phyloP scores from a whole-genome alignment of 2,888 invertebrate species.

The Malthinus flaveolus region DNA sequence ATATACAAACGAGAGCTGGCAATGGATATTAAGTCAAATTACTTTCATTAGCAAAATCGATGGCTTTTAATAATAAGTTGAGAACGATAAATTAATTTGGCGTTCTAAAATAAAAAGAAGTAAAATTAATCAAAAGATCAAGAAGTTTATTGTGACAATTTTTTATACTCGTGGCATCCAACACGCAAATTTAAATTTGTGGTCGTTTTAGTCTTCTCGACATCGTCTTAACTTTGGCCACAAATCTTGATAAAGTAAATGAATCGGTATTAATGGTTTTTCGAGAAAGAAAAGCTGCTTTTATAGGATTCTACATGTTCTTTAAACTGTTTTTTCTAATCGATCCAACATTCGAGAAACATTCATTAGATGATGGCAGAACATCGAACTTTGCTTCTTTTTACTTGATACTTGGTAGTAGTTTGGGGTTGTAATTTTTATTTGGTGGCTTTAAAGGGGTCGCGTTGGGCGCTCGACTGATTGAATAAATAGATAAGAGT shows the following conservation, averaged over 20 bases:
- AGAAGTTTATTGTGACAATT: conserved; percentile 1
- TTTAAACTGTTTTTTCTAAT: too few relatives aligned
- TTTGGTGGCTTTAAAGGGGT: too few relatives aligned
- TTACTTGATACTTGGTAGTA: too few relatives aligned
- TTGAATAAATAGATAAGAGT: too few relatives aligned
- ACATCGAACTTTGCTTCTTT: too few relatives aligned
- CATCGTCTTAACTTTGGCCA: conserved; percentile 9
- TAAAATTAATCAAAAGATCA: not conserved
- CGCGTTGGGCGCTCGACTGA: too few relatives aligned
- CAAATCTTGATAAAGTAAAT: conserved; percentile 9
- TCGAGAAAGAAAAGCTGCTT: not conserved
- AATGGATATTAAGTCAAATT: too few relatives aligned
- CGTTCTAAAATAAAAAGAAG: not conserved
- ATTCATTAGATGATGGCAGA: too few relatives aligned
- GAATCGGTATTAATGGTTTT: conserved; percentile 6
- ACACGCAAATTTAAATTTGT: conserved; percentile 9
- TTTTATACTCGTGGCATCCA: conserved; percentile 1
- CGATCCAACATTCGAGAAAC: too few relatives aligned
- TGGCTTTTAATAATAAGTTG: not conserved
- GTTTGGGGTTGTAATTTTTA: too few relatives aligned
- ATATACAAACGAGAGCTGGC: too few relatives aligned
- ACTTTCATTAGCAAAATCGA: not conserved
- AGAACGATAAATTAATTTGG: not conserved
- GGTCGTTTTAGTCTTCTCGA: conserved; percentile 3
- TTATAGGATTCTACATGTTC: too few relatives aligned